Evolutionary conservation across 2,888 invertebrate genomes (phyloP).

Genomic region (Xestia sexstrigata): DNA sequence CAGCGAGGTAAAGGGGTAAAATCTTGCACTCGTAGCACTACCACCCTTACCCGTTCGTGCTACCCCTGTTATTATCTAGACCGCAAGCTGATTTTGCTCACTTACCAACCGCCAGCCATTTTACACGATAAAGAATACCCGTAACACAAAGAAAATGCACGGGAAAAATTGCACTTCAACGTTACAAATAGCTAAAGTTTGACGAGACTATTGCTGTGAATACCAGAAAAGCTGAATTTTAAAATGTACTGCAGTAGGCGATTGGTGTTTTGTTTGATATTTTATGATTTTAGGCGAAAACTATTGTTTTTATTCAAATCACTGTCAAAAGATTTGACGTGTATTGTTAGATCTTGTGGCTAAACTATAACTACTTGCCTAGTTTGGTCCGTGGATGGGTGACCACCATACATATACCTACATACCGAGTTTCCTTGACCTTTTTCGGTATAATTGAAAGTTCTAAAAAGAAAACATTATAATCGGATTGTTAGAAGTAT

Average conservation of each 20-base stretch:
- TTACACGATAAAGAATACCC: conserved; percentile 54
- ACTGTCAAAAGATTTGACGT: too few species aligned
- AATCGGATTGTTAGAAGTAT: not conserved
- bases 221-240: conserved; percentile 21
- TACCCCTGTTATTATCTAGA: conserved; percentile 58
- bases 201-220: conserved; percentile 41
- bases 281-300: not conserved
- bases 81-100: conserved; percentile 58
- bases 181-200: conserved; percentile 43
- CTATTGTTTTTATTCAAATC: too few species aligned
- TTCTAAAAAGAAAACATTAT: not conserved
- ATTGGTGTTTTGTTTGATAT: not conserved
- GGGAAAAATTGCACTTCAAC: conserved; percentile 41
- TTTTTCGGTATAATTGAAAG: too few species aligned
- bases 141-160: conserved; percentile 31
- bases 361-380: too few species aligned
- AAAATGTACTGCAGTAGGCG: conserved; percentile 16
- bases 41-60: conserved; percentile 49
- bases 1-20: not conserved
- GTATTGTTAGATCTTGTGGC: too few species aligned
- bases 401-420: too few species aligned
- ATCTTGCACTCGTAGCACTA: conserved; percentile 2
- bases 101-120: conserved; percentile 51
- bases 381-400: too few species aligned
- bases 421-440: too few species aligned